Base-by-base conservation (phyloP, 2,888 invertebrate genomes). In the Atherix ibis region DNA sequence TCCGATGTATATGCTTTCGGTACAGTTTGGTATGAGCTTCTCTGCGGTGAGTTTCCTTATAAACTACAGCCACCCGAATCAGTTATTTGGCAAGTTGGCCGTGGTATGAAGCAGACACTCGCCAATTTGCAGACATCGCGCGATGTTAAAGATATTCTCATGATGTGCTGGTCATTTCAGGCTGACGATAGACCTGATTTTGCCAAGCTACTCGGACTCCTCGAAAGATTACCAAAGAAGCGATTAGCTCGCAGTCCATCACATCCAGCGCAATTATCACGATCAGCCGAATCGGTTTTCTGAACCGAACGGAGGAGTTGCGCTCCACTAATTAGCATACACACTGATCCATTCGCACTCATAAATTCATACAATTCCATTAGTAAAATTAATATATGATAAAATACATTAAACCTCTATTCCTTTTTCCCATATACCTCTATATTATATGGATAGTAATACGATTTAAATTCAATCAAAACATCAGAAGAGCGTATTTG, bases 1-100 rank as follows among this genome's bases (percentile, higher is more conserved):
- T 89, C 94, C 2, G 98, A 99, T 61, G 83, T 97, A 18, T 98
- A 91, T 64, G 92, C 98, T 27, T 98, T 98, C 64, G 97, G 95
- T 32, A 97, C 97, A 35, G 89, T 98, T 19, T 98, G 95, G 95
- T 98, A 92, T 62, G 98, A 98, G 65, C 65, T 98, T 36, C 66
- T 97, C 34, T 91, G 89, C 52, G 89, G 91, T 3, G 92, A 94
- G 52, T 95, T 89, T 74, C 95, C 97, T 3, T 95, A 92, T 63
- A 85, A 87, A 57, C 79, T 79, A 12, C 85, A 89, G 54, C 84
- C 91, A 12, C 82, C 94, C 0, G 95, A 98, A 60, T 79, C 91
- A 3, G 80, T 97, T 40, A 94, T 98, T 51, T 98, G 92, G 91
- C 91, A 92, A 58, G 92, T 95, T 31, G 97, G 97, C 4, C 82